Base-by-base conservation (phyloP, 2,888 invertebrate genomes). In the Pristionchus arcanus region DNA sequence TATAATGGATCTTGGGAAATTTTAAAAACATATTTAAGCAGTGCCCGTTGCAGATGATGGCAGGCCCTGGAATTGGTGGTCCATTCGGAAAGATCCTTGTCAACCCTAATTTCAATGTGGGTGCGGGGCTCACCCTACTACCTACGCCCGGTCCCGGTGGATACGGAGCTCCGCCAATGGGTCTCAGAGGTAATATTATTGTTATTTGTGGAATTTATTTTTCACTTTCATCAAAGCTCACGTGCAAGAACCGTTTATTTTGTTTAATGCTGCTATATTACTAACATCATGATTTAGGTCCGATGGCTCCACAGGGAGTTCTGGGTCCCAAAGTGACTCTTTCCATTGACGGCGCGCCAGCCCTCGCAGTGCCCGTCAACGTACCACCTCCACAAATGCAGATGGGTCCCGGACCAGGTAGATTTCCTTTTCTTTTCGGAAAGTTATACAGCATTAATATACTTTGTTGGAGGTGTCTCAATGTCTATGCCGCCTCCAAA, bases 21-120 rank as follows among this genome's bases (percentile, higher is more conserved):
- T n/a, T n/a, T n/a, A n/a, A n/a, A n/a, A n/a, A n/a, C n/a, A n/a
- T n/a, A n/a, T n/a, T n/a, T n/a, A n/a, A n/a, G n/a, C n/a, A n/a
- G 42, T 15, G 2, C 2, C 16, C 34, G 21, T 68, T 49, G 9
- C 49, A 81, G 49, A 77, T 77, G 74, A 81, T 81, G 87, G 16
- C 28, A 4, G 68, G 68, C 25, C 42, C 66, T 7, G 42, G 49
- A 13, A 88, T 88, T 4, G 87, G 71, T 34, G 77, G 87, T n/a
- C 81, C 68, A 25, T 85, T 90, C 25, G 90, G 90, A 49, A 91
- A 91, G 55, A 91, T 91, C 34, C 87, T 91, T n/a, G 77, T 91
- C 63, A 91, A 91, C 42, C 91, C 91, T 19, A 91, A 91, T 37
- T 91, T 91, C 55, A 49, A 68, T 53, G 55, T 83, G 83, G 87